These are phyloP conservation scores for Sphinx pinastri DNA, from an alignment of 2,888 invertebrate genomes.

Conservation along the genomic window DNA sequence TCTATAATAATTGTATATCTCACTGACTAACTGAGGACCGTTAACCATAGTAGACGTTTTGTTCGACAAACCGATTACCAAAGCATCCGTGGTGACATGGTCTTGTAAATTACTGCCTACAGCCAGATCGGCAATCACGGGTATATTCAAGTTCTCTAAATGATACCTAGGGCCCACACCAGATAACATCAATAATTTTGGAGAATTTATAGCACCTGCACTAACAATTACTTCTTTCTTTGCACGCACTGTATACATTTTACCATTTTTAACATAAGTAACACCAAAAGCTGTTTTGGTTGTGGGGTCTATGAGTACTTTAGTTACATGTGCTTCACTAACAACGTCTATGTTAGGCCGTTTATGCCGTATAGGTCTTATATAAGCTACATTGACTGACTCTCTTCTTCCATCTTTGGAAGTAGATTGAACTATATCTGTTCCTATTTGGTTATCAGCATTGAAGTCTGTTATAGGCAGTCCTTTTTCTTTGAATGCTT, in stretches of 20 bases:
- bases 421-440: slow-evolving; percentile 86
- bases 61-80: slow-evolving; percentile 76
- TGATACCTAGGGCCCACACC: slow-evolving; percentile 86
- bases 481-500: slow-evolving; percentile 86
- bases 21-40: slow-evolving; percentile 64
- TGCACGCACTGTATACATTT: slow-evolving; percentile 70
- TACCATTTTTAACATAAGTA: slow-evolving; percentile 68
- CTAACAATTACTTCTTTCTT: slow-evolving; percentile 86
- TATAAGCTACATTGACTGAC: slow-evolving; percentile 86
- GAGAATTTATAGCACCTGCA: slow-evolving; percentile 85
- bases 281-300: slow-evolving; percentile 76
- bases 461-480: slow-evolving; percentile 84
- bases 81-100: slow-evolving; percentile 87
- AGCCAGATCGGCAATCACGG: slow-evolving; percentile 85
- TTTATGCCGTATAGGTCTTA: slow-evolving; percentile 85
- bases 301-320: slow-evolving; percentile 84
- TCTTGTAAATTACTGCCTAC: slow-evolving; percentile 91
- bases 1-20: slow-evolving; percentile 71
- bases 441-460: slow-evolving; percentile 83
- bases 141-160: slow-evolving; percentile 76
- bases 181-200: slow-evolving; percentile 86
- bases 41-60: slow-evolving; percentile 77
- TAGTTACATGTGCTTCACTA: slow-evolving; percentile 80
- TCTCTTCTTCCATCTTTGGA: slow-evolving; percentile 83
- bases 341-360: slow-evolving; percentile 79